Evolutionary conservation across 2,113 vertebrate species (phyloP).

Genomic region (Crypturellus undulatus): DNA sequence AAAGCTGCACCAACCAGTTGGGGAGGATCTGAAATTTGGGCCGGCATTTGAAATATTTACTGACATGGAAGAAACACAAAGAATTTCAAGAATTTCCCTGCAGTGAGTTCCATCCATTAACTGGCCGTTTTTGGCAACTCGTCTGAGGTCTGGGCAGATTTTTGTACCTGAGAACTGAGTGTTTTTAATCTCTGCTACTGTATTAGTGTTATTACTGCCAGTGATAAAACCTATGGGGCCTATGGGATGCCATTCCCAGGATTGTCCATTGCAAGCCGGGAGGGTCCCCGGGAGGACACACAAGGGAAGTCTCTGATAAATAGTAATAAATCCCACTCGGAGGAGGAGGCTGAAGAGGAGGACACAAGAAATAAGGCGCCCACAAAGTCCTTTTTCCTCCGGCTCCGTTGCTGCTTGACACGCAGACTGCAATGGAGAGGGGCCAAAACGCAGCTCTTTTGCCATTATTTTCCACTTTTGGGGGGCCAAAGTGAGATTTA

Average conservation of each 20-base stretch:
- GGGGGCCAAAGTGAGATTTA: not conserved
- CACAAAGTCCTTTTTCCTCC: not conserved
- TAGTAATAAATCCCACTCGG: not conserved
- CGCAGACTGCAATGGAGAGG: not conserved
- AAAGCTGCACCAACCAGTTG: not conserved
- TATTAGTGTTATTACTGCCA: not conserved
- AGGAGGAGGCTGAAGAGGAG: not conserved
- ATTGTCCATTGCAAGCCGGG: rapidly evolving
- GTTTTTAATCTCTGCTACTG: not conserved
- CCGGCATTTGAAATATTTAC: not conserved
- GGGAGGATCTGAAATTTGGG: not conserved
- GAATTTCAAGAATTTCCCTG: not conserved
- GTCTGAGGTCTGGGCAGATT: not conserved
- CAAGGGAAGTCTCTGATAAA: not conserved
- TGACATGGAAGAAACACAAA: not conserved
- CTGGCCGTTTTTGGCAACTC: not conserved
- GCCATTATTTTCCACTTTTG: rapidly evolving
- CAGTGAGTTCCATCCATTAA: not conserved
- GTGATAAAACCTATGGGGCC: not conserved
- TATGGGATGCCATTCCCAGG: not conserved
- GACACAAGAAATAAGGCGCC: not conserved
- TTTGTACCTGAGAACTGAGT: rapidly evolving
- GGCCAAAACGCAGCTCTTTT: not conserved
- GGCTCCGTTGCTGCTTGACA: not conserved
- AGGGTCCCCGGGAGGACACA: not conserved